Percentiles rank a stretch among this genome's conserved stretches.
These are phyloP conservation scores for Agrilus cyanescens DNA, from an alignment of 2,888 invertebrate genomes.

Conservation along the genomic window DNA sequence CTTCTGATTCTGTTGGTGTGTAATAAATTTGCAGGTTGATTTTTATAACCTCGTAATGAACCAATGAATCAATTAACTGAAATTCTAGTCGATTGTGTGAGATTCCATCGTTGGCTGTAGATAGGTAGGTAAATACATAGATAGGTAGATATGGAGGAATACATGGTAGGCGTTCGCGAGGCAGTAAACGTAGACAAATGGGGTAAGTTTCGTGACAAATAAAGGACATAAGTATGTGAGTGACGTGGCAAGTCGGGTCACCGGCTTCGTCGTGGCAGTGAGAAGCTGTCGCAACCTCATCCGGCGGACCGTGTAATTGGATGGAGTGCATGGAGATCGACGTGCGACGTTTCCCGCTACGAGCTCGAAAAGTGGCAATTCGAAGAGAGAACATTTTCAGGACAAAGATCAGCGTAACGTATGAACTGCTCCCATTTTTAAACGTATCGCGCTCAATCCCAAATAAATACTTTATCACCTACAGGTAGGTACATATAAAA, in stretches of 20 bases:
- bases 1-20: too few relatives aligned
- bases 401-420: constrained; percentile 15
- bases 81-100: too few relatives aligned
- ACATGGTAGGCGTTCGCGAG: neutral
- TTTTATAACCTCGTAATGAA: too few relatives aligned
- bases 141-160: too few relatives aligned
- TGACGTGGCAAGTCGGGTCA: constrained; percentile 26
- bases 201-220: constrained; percentile 27
- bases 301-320: constrained; percentile 34
- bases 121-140: too few relatives aligned
- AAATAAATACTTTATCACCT: too few relatives aligned
- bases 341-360: constrained; percentile 16
- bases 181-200: neutral
- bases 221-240: constrained; percentile 30
- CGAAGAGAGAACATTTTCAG: constrained; percentile 17
- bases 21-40: too few relatives aligned
- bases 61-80: too few relatives aligned
- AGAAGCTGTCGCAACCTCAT: constrained; percentile 35
- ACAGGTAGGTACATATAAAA: too few relatives aligned
- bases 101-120: too few relatives aligned
- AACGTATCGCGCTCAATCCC: too few relatives aligned
- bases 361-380: constrained; percentile 16
- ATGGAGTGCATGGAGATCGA: constrained; percentile 31
- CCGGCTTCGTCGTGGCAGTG: constrained; percentile 22
- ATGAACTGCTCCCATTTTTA: constrained; percentile 8